Percentiles rank a stretch among this genome's conserved stretches.
Conservation (phyloP, 2,797 vertebrate genomes). For the Rhinophrynus dorsalis region DNA sequence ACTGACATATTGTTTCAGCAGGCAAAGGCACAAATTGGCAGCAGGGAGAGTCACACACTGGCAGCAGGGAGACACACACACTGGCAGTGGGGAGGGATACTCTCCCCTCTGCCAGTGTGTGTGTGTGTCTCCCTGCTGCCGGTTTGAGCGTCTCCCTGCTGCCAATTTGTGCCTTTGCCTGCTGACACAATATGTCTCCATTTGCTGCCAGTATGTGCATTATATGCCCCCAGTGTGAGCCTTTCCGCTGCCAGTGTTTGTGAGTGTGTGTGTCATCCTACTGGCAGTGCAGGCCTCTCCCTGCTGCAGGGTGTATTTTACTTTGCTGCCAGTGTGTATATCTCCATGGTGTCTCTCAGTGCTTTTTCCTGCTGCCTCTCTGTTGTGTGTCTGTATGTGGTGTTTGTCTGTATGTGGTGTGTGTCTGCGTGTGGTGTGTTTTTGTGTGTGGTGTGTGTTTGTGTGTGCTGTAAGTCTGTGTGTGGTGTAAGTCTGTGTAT, state of each 20-base stretch:
- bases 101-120: too few relatives aligned
- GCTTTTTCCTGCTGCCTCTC: neutral
- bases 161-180: neutral
- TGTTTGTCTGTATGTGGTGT: too few relatives aligned
- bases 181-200: too few relatives aligned
- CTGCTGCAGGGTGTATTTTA: too few relatives aligned
- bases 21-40: neutral
- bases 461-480: too few relatives aligned
- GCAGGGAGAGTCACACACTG: neutral
- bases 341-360: neutral
- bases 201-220: neutral
- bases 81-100: too few relatives aligned
- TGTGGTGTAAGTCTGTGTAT: too few relatives aligned
- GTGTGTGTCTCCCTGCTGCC: neutral
- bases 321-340: neutral
- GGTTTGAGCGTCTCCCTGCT: neutral
- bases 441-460: too few relatives aligned
- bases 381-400: neutral
- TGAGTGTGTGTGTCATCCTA: neutral
- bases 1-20: too few relatives aligned
- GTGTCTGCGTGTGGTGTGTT: too few relatives aligned
- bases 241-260: neutral
- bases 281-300: neutral
- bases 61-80: neutral
- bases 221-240: neutral